Evolutionary conservation across 2,888 invertebrate species (phyloP).

Genomic region (Julus scandinavius): DNA sequence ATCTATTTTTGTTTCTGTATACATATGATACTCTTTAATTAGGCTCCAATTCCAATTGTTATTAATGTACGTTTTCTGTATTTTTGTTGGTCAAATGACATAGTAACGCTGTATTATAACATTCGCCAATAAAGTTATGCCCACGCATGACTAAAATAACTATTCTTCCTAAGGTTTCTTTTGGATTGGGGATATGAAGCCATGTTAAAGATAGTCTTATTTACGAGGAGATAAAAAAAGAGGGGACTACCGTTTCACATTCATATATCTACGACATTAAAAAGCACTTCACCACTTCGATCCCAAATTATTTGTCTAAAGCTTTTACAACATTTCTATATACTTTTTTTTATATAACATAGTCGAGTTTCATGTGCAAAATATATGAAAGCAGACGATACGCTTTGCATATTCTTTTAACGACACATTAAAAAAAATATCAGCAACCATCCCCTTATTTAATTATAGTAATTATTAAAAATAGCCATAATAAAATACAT

Average conservation of each 20-base stretch:
- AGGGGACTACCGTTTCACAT: background rate
- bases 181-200: background rate
- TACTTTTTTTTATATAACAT: background rate
- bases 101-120: too few species aligned
- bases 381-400: background rate
- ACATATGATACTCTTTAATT: too few species aligned
- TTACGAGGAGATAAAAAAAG: background rate
- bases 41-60: too few species aligned
- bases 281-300: background rate
- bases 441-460: background rate
- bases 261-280: background rate
- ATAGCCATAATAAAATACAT: background rate
- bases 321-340: background rate
- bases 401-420: background rate
- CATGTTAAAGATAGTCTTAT: background rate
- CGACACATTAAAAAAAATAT: background rate
- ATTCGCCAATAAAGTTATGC: background rate
- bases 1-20: too few species aligned
- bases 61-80: too few species aligned
- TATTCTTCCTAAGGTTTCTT: background rate
- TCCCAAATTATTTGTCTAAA: background rate
- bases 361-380: background rate
- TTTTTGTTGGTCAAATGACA: too few species aligned
- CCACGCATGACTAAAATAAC: background rate
- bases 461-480: background rate